Evolutionary conservation across 2,113 vertebrate genomes (phyloP).

Genomic region (Ammodytes marinus): DNA sequence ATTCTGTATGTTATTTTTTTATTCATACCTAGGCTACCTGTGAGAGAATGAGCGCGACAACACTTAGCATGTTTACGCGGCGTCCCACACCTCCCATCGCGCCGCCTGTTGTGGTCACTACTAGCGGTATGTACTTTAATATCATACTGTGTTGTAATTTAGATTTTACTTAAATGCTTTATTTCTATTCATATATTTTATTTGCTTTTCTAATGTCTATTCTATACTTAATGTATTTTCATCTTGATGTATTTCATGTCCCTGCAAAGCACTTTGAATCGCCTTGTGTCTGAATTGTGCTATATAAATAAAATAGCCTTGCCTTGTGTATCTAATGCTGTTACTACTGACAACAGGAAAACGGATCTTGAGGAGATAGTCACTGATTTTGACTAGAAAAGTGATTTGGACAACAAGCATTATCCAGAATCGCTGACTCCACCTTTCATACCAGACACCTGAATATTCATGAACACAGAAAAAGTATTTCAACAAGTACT

Average conservation of each 20-base stretch:
- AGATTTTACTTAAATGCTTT: neutral
- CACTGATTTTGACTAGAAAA: no score
- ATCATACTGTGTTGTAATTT: neutral
- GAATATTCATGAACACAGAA: neutral
- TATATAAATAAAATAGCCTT: no score
- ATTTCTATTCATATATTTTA: neutral
- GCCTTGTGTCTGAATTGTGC: no score
- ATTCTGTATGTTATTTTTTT: neutral
- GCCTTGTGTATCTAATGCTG: no score
- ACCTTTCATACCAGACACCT: neutral
- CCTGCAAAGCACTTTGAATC: no score
- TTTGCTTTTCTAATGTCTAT: no score
- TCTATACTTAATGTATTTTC: no score
- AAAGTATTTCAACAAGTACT: neutral
- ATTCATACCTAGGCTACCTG: slow-evolving; percentile 33
- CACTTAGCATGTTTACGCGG: neutral
- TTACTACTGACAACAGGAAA: no score
- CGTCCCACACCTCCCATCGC: slow-evolving; percentile 4
- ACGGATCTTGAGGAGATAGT: no score
- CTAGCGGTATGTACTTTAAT: slow-evolving; percentile 61
- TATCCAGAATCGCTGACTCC: no score
- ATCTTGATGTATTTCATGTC: no score
- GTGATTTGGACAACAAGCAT: no score
- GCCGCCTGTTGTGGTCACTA: rapidly evolving
- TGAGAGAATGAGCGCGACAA: slow-evolving; percentile 10